Base-by-base conservation (phyloP, 1,140 invertebrate genomes). In the Temnothorax curvispinosus region DNA sequence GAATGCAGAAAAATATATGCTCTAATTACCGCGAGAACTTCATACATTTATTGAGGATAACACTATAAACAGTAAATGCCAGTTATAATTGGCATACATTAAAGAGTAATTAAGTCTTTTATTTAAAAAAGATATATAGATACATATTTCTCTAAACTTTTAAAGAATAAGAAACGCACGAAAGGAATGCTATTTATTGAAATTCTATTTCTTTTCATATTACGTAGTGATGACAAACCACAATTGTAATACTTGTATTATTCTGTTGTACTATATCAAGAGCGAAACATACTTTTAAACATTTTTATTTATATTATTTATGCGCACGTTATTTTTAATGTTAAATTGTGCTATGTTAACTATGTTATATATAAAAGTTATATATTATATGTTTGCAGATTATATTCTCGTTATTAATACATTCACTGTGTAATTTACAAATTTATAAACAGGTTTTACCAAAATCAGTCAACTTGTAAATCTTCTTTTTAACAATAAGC, bases 21-120 rank as follows among this genome's bases (percentile, higher is more conserved):
- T 93, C 92, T 92, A 91, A 81, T 94, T 92, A 77, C 82, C 64
- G 80, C n/a, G 62, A 75, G 69, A 87, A 88, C 78, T 87, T 62
- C 9, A 21, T 72, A 21, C 67, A 76, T 54, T 82, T 47, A 81
- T 67, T 44, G 38, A 65, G 52, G 64, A 84, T 74, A 81, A 82
- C 50, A 47, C 58, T 81, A 69, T 52, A 81, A 75, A 27, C 32
- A 58, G 52, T 81, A 52, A 72, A 13, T 71, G n/a, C 54, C 32
- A 75, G 41, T 74, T 60, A 54, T 89, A 90, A 90, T 89, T 90
- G 80, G 75, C 80, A 85, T 85, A 64, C 54, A 80, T 89, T 84
- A 77, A 81, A 85, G 62, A 85, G 65, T 32, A 89, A 89, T 89
- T 89, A 87, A 74, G 27, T 52, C 21, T n/a, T 54, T 27, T 89